Evolutionary conservation across 2,797 vertebrate species (phyloP), one percentile per base, ranked within the genome.

Genomic region (Eulemur rubriventer): DNA sequence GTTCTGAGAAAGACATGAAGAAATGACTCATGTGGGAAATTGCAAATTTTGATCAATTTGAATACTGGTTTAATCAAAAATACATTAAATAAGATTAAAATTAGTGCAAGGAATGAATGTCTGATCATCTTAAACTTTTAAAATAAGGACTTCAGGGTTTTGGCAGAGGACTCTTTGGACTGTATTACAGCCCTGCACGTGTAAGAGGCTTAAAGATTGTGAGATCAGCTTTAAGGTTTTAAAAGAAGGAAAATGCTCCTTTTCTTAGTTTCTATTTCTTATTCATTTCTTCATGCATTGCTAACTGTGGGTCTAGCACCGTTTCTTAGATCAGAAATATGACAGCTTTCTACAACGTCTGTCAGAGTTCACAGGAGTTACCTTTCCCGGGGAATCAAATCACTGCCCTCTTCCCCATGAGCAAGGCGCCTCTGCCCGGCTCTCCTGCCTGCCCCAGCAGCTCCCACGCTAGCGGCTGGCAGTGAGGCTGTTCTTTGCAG

Each of bases 61-160:
- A 95, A 82, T 69, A 13, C 63, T 91, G 46, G 14, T 6, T 91
- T 95, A 93, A 73, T 86, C 43, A 97, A 82, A 88, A 82, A 69
- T 22, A 92, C 14, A 82, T 81, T 78, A 72, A 87, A 35, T 48
- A 69, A 50, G 16, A 86, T 79, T 83, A 83, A 81, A 87, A 67
- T 65, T 33, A 50, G 46, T 11, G 0, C 33, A 61, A 95, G 41
- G 72, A 65, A 75, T 80, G 24, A 65, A 75, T 80, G 24, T 65
- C 70, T 50, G 16, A 26, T 85, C 28, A 80, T 63, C 48, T 80
- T 22, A 72, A 14, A 14, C 8, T 85, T 91, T 96, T 80, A 91
- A 67, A 78, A 85, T n/a, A 81, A 90, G 14, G 46, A 43, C 1
- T 3, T 57, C 30, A 48, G 9, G 38, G 12, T 69, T 48, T 57